Conservation (phyloP, 1,140 invertebrate genomes). For the Stenopsyche tienmushanensis region DNA sequence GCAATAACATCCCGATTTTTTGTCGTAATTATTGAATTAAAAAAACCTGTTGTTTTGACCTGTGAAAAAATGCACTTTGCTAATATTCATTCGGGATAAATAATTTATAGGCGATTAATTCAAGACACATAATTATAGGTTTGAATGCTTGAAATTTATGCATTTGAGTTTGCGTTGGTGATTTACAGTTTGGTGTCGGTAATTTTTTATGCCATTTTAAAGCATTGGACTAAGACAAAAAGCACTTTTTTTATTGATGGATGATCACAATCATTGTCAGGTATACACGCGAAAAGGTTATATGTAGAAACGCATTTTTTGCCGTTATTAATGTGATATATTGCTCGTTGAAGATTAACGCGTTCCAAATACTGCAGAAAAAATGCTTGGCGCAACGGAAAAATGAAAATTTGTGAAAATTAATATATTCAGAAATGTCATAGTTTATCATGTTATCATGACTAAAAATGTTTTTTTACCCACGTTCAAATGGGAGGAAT, state of each 20-base stretch:
- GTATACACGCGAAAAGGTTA: neutral
- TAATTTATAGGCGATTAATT: conserved; percentile 40
- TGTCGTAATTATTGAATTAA: neutral
- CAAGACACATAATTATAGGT: conserved; percentile 35
- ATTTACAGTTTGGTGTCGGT: conserved; percentile 29
- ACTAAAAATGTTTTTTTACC: conserved; percentile 9
- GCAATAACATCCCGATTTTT: no score
- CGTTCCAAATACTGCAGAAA: neutral
- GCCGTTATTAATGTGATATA: neutral
- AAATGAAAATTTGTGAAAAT: neutral
- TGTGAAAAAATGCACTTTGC: conserved; percentile 19
- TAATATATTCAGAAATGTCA: conserved; percentile 9
- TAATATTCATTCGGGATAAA: conserved; percentile 14
- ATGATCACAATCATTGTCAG: neutral
- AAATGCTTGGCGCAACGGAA: neutral
- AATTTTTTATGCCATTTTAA: neutral
- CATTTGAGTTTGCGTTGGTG: conserved; percentile 28
- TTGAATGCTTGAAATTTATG: conserved; percentile 26
- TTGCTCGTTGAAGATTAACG: neutral
- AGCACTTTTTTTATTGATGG: neutral
- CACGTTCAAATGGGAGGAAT: neutral
- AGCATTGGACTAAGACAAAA: neutral
- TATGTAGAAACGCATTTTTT: neutral
- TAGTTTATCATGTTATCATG: conserved; percentile 22
- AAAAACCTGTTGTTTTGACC: neutral